phyloP scores from a whole-genome alignment of 2,113 vertebrate genomes.

The Melanerpes formicivorus region DNA sequence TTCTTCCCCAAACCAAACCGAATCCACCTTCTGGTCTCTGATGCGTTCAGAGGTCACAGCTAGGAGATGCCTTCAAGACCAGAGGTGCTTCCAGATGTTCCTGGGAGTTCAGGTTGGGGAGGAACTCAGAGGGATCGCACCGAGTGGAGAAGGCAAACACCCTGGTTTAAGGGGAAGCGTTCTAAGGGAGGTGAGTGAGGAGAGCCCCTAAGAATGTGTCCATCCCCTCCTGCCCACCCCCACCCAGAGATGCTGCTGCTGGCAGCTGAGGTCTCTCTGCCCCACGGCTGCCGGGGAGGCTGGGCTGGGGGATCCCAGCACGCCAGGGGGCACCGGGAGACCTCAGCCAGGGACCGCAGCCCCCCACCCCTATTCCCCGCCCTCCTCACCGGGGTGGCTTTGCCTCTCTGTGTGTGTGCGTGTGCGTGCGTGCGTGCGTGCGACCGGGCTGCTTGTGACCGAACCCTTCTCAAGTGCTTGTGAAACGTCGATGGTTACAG shows the following conservation, averaged over 20 bases:
- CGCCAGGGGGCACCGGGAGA: neutral
- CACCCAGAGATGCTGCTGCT: rapidly evolving
- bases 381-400: neutral
- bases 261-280: neutral
- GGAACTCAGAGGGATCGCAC: neutral
- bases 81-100: rapidly evolving
- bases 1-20: neutral
- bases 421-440: neutral
- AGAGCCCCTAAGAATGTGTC: neutral
- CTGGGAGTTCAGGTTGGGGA: rapidly evolving
- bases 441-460: slow-evolving; percentile 60
- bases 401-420: neutral
- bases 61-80: neutral
- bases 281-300: neutral
- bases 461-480: slow-evolving; percentile 71
- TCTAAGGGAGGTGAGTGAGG: neutral
- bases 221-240: neutral
- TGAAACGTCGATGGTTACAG: slow-evolving; percentile 34
- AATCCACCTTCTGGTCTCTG: neutral
- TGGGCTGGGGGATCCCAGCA: neutral
- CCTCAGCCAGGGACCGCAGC: neutral
- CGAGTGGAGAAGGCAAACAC: neutral
- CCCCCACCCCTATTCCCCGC: neutral
- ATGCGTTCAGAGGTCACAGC: rapidly evolving
- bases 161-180: neutral